These are phyloP conservation scores for Denticeps clupeoides DNA, from an alignment of 2,797 vertebrate genomes.

Conservation along the genomic window DNA sequence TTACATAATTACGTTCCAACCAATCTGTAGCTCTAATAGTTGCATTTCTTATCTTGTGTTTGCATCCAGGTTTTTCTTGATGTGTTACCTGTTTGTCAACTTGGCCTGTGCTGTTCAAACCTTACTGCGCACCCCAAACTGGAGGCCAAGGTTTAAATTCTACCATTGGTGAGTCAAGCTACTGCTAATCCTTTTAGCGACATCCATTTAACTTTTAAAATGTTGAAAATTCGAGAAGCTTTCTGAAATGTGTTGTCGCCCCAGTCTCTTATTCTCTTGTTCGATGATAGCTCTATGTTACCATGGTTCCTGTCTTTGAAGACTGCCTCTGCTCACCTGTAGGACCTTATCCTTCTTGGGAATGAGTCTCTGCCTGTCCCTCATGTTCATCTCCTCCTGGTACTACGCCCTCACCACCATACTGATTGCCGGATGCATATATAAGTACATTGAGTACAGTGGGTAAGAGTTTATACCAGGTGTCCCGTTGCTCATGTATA, in stretches of 20 bases:
- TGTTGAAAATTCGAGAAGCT: too few relatives aligned
- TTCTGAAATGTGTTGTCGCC: too few relatives aligned
- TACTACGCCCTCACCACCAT: conserved; percentile 84
- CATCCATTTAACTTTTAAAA: background rate
- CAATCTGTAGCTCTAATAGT: background rate
- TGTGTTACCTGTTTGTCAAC: conserved; percentile 96
- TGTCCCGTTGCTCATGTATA: background rate
- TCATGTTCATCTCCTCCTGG: conserved; percentile 97
- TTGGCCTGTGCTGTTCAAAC: conserved; percentile 91
- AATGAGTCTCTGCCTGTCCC: conserved; percentile 88
- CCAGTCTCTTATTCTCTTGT: too few relatives aligned
- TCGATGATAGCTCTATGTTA: too few relatives aligned
- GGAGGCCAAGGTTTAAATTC: conserved; percentile 91
- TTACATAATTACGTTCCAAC: too few relatives aligned
- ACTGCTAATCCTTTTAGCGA: background rate
- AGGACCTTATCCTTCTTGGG: conserved; percentile 91
- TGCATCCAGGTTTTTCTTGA: conserved; percentile 81
- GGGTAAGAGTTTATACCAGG: conserved; percentile 68
- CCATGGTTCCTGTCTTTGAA: too few relatives aligned
- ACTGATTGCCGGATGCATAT: conserved; percentile 84
- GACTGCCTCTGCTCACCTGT: too few relatives aligned
- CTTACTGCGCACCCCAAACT: conserved; percentile 81
- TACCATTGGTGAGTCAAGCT: conserved; percentile 75
- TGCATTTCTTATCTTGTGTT: background rate
- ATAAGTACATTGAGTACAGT: conserved; percentile 96